Conservation (phyloP, 2,113 vertebrate species). For the Cricetomys ansorgei region DNA sequence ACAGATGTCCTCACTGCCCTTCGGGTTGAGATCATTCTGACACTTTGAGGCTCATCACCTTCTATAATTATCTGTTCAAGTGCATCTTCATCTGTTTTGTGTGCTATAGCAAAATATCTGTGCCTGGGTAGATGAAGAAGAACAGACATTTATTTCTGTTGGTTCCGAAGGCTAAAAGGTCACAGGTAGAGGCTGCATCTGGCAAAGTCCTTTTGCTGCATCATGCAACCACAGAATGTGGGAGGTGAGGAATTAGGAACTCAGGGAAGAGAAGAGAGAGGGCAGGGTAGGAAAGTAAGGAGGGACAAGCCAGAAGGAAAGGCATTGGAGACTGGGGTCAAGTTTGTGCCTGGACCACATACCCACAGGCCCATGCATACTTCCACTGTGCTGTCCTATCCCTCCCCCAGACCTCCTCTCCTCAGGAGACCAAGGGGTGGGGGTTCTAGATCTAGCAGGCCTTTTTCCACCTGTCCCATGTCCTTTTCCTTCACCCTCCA, state of each 20-base stretch:
- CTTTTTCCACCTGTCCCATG: not conserved
- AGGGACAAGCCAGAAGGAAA: not conserved
- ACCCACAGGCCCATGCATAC: too few species aligned
- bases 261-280: not conserved
- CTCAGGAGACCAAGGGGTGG: not conserved
- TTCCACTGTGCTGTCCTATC: not conserved
- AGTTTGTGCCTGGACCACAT: too few species aligned
- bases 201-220: not conserved
- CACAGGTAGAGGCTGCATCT: not conserved
- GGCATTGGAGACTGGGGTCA: too few species aligned
- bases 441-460: too few species aligned
- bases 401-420: not conserved
- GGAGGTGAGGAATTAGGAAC: not conserved
- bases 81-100: not conserved
- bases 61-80: not conserved
- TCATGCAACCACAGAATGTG: not conserved
- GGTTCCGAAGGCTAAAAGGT: not conserved
- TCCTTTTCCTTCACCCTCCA: not conserved
- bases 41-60: not conserved
- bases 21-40: too few species aligned
- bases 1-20: rapidly evolving
- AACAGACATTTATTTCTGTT: not conserved
- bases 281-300: not conserved
- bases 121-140: not conserved
- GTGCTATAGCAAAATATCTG: not conserved